Base-by-base conservation (phyloP, 2,113 vertebrate species). In the Hirundichthys speculiger region DNA sequence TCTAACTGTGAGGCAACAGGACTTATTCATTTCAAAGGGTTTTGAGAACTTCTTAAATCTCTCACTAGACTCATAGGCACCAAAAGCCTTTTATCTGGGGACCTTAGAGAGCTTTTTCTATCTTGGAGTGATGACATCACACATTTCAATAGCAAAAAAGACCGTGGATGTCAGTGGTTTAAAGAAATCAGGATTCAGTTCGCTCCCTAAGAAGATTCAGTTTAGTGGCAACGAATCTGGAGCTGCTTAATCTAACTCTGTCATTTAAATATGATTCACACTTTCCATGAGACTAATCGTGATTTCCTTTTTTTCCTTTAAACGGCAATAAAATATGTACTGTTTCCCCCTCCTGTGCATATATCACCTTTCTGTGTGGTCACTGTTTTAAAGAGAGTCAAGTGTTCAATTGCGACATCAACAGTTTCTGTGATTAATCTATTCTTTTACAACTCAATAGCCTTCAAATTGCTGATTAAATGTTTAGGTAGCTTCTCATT, bases 401-500 rank as follows among this genome's bases (percentile, higher is more conserved):
- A 0, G 1, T 58, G 13, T 40, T 42, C 45, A 50, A 58, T 42
- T 4, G 18, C 6, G 27, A 34, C 7, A 3, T 34, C 30, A 34
- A 34, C 30, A n/a, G 10, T 57, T 30, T 56, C 45, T 2, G 27
- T 8, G 19, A 47, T 46, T 19, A 38, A 9, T 8, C 27, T 21
- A 16, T n/a, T 53, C 24, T 41, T 64, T 43, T 6, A 21, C 34
- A 12, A 38, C 21, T 65, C 20, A n/a, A 38, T 5, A 54, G 19
- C 30, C 25, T 41, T 68, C 20, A 34, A 51, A 24, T 14, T 34
- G 21, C n/a, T 24, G 50, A 60, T 54, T 40, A 63, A 66, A 60
- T 54, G 45, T 15, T 46, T 6, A 18, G 22, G 27, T 24, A 42
- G 55, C 40, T 61, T 20, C 50, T 64, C 39, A 39, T 53, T 60